Evolutionary conservation across 53 echinoderm and acorn worm genomes (phyloP).

Genomic region (Arbacia lixula): DNA sequence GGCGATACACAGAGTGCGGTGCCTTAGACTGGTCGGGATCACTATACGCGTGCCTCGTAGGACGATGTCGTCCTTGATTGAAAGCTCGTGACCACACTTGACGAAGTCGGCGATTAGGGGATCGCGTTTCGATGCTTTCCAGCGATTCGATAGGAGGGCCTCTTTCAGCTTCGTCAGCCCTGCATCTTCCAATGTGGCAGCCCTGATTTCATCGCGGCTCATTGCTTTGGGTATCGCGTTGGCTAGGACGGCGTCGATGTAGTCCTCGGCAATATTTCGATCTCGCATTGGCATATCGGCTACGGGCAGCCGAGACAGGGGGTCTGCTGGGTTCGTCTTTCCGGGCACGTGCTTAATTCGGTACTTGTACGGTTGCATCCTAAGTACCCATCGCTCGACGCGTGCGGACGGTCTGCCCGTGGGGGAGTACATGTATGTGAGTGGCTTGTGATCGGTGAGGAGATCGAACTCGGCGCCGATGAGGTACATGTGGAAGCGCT

Average conservation of each 20-base stretch:
- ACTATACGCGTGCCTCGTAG: constrained; percentile 60
- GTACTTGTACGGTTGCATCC: constrained; percentile 30
- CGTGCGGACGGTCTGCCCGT: constrained; percentile 10
- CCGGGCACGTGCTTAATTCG: no score
- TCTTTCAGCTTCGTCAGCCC: neutral
- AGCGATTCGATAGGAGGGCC: neutral
- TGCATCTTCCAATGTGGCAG: constrained; percentile 6
- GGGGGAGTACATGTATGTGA: constrained; percentile 3
- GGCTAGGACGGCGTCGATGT: no score
- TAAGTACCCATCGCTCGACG: constrained; percentile 14
- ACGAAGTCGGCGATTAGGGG: constrained; percentile 13
- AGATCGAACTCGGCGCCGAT: constrained; percentile 17
- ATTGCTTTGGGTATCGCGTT: constrained; percentile 58
- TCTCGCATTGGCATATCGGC: no score
- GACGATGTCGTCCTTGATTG: constrained; percentile 23
- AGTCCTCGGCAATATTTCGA: no score
- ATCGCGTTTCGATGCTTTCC: neutral
- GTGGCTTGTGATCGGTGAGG: constrained; percentile 41
- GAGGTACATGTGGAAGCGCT: constrained; percentile 54
- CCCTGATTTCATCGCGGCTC: constrained; percentile 38
- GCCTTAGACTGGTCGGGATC: constrained; percentile 46
- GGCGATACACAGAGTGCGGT: constrained; percentile 3
- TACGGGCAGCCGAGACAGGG: no score
- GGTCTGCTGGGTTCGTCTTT: no score
- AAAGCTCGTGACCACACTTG: constrained; percentile 24